Evolutionary conservation across 2,797 vertebrate genomes (phyloP), one percentile per base, ranked within the genome.

Genomic region (Acestrorhynchus altus): DNA sequence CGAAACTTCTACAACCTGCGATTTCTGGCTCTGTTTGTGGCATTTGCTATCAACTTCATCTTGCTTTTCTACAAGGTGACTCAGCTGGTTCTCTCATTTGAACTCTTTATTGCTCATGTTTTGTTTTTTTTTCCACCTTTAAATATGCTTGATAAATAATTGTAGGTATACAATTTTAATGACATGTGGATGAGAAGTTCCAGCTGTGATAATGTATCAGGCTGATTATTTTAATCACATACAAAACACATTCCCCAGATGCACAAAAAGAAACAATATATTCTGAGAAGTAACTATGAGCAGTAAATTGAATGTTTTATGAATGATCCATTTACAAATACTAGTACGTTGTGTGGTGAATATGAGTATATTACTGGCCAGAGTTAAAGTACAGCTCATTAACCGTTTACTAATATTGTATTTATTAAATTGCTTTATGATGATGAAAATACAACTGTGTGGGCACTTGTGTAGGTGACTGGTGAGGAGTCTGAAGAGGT

Each of bases 21-120:
- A 71, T 96, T 99, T 87, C 92, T 99, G 87, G 98, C 98, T 79
- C 93, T 99, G 71, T 99, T 99, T 83, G 97, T 99, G 71, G 97
- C 98, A 67, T 99, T 99, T 84, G 97, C 98, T 28, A 99, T 99
- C 93, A 99, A 99, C 91, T 99, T 99, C 85, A 99, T 99, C 88
- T 95, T 99, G 79, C 96, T 99, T 9, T 99, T 99, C 92, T 99
- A 99, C 88, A 99, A 99, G 95, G 98, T 99, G 95, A 93, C 6
- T 39, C 47, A 15, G 24, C 22, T 63, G 20, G 15, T 5, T 52
- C 26, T 76, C 31, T 63, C 60, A 63, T 67, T 77, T 54, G 47
- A 51, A 70, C 4, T 54, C 6, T 69, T 26, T 52, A 35, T 16
- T 15, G 6, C 40, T 40, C 4, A 13, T 10, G n/a, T n/a, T n/a